Base-by-base conservation (phyloP, 2,797 vertebrate genomes). In the Acestrorhynchus altus region DNA sequence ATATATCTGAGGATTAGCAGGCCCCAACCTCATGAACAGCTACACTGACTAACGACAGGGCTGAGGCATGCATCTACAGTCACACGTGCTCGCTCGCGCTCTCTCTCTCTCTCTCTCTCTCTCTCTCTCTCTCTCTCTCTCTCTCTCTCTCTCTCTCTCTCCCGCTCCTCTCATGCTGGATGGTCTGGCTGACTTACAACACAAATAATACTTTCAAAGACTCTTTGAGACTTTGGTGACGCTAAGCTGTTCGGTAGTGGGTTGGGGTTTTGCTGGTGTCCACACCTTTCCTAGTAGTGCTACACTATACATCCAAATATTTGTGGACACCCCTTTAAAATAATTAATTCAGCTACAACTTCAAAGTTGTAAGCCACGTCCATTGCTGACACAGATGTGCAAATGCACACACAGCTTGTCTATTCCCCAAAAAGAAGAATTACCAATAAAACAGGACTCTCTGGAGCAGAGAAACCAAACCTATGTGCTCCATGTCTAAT, bases 1-100 rank as follows among this genome's bases (percentile, higher is more conserved):
- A 92, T 91, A 91, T 88, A 91, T 81, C 83, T 92, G 89, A 92
- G 89, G 90, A 92, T 92, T 91, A 93, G 88, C 89, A 91, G 90
- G 70, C 76, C 85, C 54, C 86, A 80, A 86, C 83, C 82, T 83
- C 80, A 59, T 75, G 71, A 69, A 81, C 76, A 74, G 76, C 78
- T 66, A 24, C 39, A 31, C 56, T 59, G 56, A 18, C 54, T 69
- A 72, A 67, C 65, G 65, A 83, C 85, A 83, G 39, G 75, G 69
- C 86, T 82, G 60, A 44, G 76, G 57, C 78, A 73, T 78, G 70
- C 65, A 77, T 86, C 80, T 86, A 81, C 79, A 68, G 60, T 64
- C 44, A 59, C 51, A 66, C 20, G 51, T 69, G 77, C 74, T 70
- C 68, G 46, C 51, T 18, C 46, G 10, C 22, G 31, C 73, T 49